These are phyloP conservation scores for Pteria penguin DNA, from an alignment of 2,888 invertebrate species.

Conservation along the genomic window DNA sequence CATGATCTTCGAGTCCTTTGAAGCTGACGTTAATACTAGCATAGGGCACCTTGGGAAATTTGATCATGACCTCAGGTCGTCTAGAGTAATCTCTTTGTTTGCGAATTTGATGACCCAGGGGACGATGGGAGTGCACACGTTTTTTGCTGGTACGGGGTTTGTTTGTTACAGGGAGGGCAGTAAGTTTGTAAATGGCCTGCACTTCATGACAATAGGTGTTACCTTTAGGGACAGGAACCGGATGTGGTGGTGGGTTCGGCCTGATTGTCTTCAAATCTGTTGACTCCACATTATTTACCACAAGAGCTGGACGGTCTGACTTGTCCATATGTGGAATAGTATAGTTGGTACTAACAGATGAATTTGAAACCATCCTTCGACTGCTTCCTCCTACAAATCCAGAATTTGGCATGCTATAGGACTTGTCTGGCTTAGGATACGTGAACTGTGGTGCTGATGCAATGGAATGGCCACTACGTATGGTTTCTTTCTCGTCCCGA, in stretches of 20 bases:
- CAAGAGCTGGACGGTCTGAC: slow-evolving; percentile 50
- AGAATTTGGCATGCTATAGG: slow-evolving; percentile 51
- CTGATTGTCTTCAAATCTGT: slow-evolving; percentile 69
- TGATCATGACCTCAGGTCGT: slow-evolving; percentile 60
- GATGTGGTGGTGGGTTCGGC: slow-evolving; percentile 31
- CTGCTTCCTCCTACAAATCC: slow-evolving; percentile 49
- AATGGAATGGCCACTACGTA: neutral
- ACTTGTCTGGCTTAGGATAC: slow-evolving; percentile 54
- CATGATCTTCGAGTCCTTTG: slow-evolving; percentile 48
- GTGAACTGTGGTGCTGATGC: slow-evolving; percentile 29
- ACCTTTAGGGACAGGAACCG: slow-evolving; percentile 65
- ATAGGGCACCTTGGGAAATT: slow-evolving; percentile 68
- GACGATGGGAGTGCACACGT: slow-evolving; percentile 34
- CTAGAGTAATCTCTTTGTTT: slow-evolving; percentile 46
- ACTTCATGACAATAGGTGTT: slow-evolving; percentile 50
- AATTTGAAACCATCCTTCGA: slow-evolving; percentile 65
- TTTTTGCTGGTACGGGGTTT: slow-evolving; percentile 35
- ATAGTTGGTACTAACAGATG: slow-evolving; percentile 71
- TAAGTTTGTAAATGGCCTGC: slow-evolving; percentile 38
- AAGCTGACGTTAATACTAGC: slow-evolving; percentile 64
- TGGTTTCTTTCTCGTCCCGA: slow-evolving; percentile 4
- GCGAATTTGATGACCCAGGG: slow-evolving; percentile 41
- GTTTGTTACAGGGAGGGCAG: slow-evolving; percentile 46
- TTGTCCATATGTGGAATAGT: slow-evolving; percentile 55
- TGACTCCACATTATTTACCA: slow-evolving; percentile 70